Conservation (phyloP, 2,797 vertebrate genomes). For the Hemibagrus guttatus region DNA sequence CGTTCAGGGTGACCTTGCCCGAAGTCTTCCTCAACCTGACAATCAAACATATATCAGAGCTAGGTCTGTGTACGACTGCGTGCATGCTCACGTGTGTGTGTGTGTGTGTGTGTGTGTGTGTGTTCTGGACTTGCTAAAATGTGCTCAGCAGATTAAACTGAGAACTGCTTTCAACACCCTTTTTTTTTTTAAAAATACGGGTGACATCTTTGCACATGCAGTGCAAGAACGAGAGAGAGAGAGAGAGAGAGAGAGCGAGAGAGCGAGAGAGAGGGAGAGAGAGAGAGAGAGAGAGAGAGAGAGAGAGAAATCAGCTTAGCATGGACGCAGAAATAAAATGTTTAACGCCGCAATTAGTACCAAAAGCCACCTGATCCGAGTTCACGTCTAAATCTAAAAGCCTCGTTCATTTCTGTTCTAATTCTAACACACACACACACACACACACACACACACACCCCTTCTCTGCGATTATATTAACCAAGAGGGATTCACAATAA, state of each 20-base stretch:
- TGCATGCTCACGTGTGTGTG: slow-evolving; percentile 12
- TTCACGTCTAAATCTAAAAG: slow-evolving; percentile 13
- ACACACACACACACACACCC: slow-evolving; percentile 8
- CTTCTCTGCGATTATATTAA: slow-evolving; percentile 33
- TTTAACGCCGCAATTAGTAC: slow-evolving; percentile 33
- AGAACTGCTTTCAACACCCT: slow-evolving; percentile 67
- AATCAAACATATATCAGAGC: slow-evolving; percentile 75
- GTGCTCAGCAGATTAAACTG: slow-evolving; percentile 60
- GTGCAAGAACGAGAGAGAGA: slow-evolving; percentile 23
- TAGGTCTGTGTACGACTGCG: slow-evolving; percentile 13
- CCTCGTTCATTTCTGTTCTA: neutral
- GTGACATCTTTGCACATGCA: slow-evolving; percentile 67
- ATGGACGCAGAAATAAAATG: slow-evolving; percentile 2
- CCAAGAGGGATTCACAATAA: slow-evolving; percentile 7
- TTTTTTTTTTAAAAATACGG: slow-evolving; percentile 64
- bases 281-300: neutral
- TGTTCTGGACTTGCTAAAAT: slow-evolving; percentile 48
- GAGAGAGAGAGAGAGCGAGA: neutral
- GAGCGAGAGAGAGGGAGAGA: neutral
- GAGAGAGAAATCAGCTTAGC: slow-evolving; percentile 1
- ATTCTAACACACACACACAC: slow-evolving; percentile 9
- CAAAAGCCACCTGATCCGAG: slow-evolving; percentile 28
- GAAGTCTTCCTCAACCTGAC: slow-evolving; percentile 71
- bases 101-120: slow-evolving; percentile 29
- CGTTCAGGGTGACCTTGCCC: slow-evolving; percentile 74